Evolutionary conservation across 1,140 invertebrate species (phyloP).

Genomic region (Marisa cornuarietis): DNA sequence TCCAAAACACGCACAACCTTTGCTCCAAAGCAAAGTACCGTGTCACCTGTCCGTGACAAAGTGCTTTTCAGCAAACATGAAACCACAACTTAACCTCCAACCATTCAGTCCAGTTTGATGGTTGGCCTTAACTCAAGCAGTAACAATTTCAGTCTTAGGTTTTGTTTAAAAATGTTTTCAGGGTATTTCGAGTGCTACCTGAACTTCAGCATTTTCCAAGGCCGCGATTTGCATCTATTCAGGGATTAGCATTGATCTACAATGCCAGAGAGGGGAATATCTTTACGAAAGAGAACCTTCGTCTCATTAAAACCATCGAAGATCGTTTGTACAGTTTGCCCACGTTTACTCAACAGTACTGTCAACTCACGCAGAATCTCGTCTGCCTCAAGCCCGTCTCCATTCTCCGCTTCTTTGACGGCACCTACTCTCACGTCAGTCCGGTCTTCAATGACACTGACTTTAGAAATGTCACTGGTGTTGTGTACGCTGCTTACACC

Average conservation of each 20-base stretch:
- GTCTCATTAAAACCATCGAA: slow-evolving; percentile 35
- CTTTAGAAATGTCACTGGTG: slow-evolving; percentile 33
- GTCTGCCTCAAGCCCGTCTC: slow-evolving; percentile 30
- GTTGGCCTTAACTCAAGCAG: too few relatives aligned
- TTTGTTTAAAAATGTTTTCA: too few relatives aligned
- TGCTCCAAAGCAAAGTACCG: too few relatives aligned
- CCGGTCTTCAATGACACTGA: slow-evolving; percentile 36
- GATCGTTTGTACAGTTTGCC: slow-evolving; percentile 17
- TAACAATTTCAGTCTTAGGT: too few relatives aligned
- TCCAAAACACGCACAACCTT: too few relatives aligned
- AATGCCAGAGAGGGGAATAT: slow-evolving; percentile 25
- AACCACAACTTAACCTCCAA: too few relatives aligned
- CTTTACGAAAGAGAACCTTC: slow-evolving; percentile 29
- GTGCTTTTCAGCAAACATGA: too few relatives aligned
- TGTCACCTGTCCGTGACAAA: too few relatives aligned
- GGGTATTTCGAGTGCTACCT: too few relatives aligned
- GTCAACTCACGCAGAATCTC: slow-evolving; percentile 19
- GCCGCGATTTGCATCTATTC: neutral
- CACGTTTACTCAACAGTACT: slow-evolving; percentile 29
- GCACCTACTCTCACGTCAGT: slow-evolving; percentile 25
- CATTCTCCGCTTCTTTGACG: slow-evolving; percentile 40
- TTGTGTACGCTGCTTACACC: slow-evolving; percentile 30
- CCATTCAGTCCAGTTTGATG: too few relatives aligned
- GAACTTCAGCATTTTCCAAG: too few relatives aligned
- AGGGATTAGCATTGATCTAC: slow-evolving; percentile 20